Base-by-base conservation (phyloP, 2,113 vertebrate species). In the Arvicanthis niloticus region DNA sequence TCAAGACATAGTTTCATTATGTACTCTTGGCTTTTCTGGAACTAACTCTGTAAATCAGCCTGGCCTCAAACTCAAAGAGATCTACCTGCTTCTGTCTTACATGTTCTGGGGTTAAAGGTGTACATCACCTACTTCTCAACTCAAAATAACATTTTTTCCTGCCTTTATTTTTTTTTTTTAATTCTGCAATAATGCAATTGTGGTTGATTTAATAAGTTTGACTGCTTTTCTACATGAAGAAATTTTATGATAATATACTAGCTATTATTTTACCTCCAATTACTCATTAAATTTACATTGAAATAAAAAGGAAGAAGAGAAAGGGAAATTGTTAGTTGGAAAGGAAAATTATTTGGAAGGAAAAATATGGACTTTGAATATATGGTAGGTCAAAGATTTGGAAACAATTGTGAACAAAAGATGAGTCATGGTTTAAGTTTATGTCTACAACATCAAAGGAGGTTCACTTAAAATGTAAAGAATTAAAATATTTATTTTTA, bases 131-230 rank as follows among this genome's bases (percentile, higher is more conserved):
- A 29, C 26, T 29, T 7, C 62, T 29, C 9, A 29, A 9, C 26
- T 9, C 2, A 3, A 73, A 37, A 2, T 58, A 88, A 82, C 9
- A 76, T 42, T 11, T 56, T 92, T 67, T 45, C 45, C 26, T 48
- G 62, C 42, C 21, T 87, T 48, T 37, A 70, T n/a, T n/a, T n/a
- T 72, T 65, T 26, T 10, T 19, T 9, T 77, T 53, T 4, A 4
- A 24, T 75, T 37, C 29, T 94, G 34, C 10, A 92, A 45, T n/a
- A 15, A 15, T 58, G 8, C 21, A 51, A 45, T 89, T 89, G 77
- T 78, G 21, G 4, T 81, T 89, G 86, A 17, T 94, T 96, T 89
- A 70, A 48, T 45, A 92, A 75, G 13, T 68, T 91, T 93, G 5
- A n/a, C 9, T 58, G 5, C 37, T 22, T 78, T 53, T 88, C 15